Evolutionary conservation across 23 tunicate species (phyloP), one percentile per base, ranked within the genome.

Genomic region (Styela clava): DNA sequence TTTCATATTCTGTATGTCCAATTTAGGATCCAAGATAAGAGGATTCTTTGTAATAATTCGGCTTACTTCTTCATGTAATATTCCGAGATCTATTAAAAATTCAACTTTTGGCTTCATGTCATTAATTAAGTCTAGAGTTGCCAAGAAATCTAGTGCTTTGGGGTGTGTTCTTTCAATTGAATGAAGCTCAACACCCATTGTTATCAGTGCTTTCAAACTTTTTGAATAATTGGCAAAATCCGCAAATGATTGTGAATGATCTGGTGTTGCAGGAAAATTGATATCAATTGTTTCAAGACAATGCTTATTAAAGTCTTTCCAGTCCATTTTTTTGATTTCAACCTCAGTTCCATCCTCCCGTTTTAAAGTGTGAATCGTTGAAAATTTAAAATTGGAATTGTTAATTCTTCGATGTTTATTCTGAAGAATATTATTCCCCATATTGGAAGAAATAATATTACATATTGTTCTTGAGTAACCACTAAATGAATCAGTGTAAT

Each of bases 51-150:
- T 91, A 1, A 91, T 62, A 56, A 86, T 32, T 64, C 29, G 21
- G n/a, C 87, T 83, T 68, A 91, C 78, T 32, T 91, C 97, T 29
- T 62, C n/a, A 62, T 71, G 64, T 22, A 61, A 36, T n/a, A 91
- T 62, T 9, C 90, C 90, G 52, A 33, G 24, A 20, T 63, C 52
- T 7, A 28, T 61, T 37, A 91, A 78, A 82, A 81, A 91, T 26
- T 91, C 56, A 16, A 91, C n/a, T 35, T 82, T 86, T 52, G 90
- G 87, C 44, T 73, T 82, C 16, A 91, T 36, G 52, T 91, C 97
- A 19, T 63, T 82, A 21, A 76, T 37, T 22, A 91, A 78, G 77
- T 85, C 85, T 28, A 86, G 62, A 64, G 81, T 85, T 16, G 86
- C 84, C 52, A 85, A 68, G 70, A 70, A 86, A 12, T 80, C 52